A percentile compares a stretch with the other conserved stretches of the same genome.
Evolutionary conservation across 35 echinoderm and acorn worm genomes (phyloP).

Genomic region (Eucidaris tribuloides): DNA sequence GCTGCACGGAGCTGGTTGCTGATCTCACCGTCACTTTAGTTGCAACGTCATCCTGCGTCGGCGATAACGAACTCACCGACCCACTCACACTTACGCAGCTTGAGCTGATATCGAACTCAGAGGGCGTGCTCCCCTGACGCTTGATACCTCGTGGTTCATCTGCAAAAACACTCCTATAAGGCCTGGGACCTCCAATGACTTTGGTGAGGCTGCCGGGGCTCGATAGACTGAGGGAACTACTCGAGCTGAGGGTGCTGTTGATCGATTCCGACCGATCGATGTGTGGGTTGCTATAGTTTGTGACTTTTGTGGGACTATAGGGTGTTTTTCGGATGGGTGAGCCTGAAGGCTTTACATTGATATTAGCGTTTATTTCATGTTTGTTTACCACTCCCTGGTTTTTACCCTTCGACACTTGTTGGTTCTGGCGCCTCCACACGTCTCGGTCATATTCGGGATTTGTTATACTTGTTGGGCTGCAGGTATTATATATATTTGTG

Average conservation of each 20-base stretch:
- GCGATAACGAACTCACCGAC: not conserved
- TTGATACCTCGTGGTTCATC: conserved; percentile 5
- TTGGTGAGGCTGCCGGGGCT: conserved; percentile 7
- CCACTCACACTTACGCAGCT: conserved; percentile 8
- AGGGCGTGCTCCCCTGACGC: conserved; percentile 19
- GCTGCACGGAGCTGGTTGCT: not conserved
- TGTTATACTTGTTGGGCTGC: not conserved
- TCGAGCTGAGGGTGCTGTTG: conserved; percentile 12
- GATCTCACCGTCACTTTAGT: conserved; percentile 5
- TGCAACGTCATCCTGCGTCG: not conserved
- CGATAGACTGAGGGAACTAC: conserved; percentile 14
- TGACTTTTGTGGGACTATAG: not conserved
- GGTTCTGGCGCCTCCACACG: not conserved
- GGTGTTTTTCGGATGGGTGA: not conserved
- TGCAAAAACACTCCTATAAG: not conserved
- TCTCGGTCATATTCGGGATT: conserved; percentile 4
- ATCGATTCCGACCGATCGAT: not conserved
- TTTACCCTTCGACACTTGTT: not conserved
- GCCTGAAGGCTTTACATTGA: not conserved
- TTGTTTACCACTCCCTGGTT: not conserved
- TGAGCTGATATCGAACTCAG: not conserved
- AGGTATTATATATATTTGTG: not conserved
- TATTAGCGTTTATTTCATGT: not conserved
- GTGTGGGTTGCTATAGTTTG: not conserved
- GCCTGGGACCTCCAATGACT: not conserved